Conservation (phyloP, 1,140 invertebrate genomes). For the Megalopta genalis region DNA sequence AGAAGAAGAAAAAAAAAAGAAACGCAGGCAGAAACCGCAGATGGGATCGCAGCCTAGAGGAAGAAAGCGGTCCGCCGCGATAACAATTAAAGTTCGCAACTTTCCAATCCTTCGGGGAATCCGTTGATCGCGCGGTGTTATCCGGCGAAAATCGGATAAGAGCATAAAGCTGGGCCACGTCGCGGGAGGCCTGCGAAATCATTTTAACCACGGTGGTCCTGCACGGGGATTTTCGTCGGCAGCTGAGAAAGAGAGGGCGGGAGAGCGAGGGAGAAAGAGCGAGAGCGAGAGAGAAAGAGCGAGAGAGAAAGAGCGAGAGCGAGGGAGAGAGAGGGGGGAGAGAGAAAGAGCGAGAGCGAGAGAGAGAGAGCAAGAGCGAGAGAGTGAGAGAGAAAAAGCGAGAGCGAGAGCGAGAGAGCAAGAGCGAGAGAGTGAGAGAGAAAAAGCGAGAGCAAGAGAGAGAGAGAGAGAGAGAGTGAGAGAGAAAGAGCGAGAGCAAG, state of each 20-base stretch:
- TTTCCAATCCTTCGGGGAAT: constrained; percentile 2
- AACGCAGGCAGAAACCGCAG: not conserved
- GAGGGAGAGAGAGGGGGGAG: not conserved
- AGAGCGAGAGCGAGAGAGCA: not conserved
- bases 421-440: constrained; percentile 1
- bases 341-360: constrained; percentile 6
- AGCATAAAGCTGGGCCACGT: constrained; percentile 21
- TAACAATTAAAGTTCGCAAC: not conserved
- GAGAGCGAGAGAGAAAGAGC: constrained; percentile 1
- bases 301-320: not conserved
- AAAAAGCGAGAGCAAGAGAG: not conserved
- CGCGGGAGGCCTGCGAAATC: constrained; percentile 54
- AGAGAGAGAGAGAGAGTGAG: constrained; percentile 4
- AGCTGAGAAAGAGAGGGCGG: constrained; percentile 4
- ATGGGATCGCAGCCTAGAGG: not conserved
- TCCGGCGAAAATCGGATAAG: constrained; percentile 25
- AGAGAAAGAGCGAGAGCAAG: constrained; percentile 5
- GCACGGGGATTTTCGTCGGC: constrained; percentile 52
- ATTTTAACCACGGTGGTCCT: constrained; percentile 56
- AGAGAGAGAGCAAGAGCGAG: not conserved
- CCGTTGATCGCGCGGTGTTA: not conserved
- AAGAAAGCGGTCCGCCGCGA: not conserved
- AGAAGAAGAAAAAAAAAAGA: not conserved
- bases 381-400: not conserved
- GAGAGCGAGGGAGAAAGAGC: not conserved